Evolutionary conservation across 2,888 invertebrate genomes (phyloP), one percentile per base, ranked within the genome.

Genomic region (Hydropsyche betteni): DNA sequence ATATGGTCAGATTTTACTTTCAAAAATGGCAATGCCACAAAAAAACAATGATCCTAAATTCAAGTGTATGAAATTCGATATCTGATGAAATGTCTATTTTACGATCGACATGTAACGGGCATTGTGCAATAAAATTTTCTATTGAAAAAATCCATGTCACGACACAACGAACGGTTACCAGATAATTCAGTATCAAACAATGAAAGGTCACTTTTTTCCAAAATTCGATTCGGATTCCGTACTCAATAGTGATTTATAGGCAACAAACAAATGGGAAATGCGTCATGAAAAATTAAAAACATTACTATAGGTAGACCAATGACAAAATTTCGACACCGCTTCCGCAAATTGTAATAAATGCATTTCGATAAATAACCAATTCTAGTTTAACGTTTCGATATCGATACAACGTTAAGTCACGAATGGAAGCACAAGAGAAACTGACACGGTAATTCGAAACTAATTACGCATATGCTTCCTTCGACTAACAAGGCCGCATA

Each of bases 371-470:
- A 44, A 44, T 8, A 44, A 6, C 7, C 44, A 44, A 8, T 44
- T 44, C 6, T 44, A 44, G 44, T 44, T 44, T 44, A 8, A 10
- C 44, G 10, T 44, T 44, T 6, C 44, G 44, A 8, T 44, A 58
- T 58, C 58, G 58, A 58, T 58, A 58, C 58, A 44, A 44, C 3
- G 10, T 44, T 44, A 8, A 44, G 44, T 44, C 44, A 44, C 44
- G 44, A 44, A 10, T 16, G 16, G 58, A 58, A 24, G 52, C 70
- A 36, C 53, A 33, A 36, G 70, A 53, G 70, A 70, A 70, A 70
- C 70, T 52, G 52, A 70, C 51, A 12, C 51, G 70, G 70, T 51
- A 70, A 70, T 70, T 51, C 70, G 53, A 70, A 70, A 70, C 70
- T 70, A 70, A 70, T 70, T 70, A 70, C 50, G 69, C 58, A 58